Evolutionary conservation across 2,113 vertebrate species (phyloP).

Genomic region (Falcunculus frontatus): DNA sequence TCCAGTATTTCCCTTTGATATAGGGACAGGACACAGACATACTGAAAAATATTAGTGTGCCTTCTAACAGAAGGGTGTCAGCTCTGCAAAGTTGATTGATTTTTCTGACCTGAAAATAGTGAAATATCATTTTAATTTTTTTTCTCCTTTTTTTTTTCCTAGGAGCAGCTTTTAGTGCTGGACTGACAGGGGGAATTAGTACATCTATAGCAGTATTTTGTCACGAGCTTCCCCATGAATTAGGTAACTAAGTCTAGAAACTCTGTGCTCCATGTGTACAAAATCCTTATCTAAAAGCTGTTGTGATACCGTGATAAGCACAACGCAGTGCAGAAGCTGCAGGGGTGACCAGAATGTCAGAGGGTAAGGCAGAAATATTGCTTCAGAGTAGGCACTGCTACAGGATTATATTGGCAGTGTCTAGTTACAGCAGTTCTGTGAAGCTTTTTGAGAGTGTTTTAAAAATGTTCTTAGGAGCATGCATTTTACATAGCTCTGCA

Average conservation of each 20-base stretch:
- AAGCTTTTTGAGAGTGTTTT: not conserved
- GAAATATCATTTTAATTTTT: not conserved
- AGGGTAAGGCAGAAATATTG: not conserved
- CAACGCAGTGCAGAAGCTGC: not conserved
- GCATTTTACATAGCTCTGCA: not conserved
- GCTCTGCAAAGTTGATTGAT: not conserved
- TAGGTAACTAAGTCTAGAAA: constrained; percentile 77
- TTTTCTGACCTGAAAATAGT: not conserved
- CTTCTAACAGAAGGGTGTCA: not conserved
- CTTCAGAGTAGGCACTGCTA: not conserved
- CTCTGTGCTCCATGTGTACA: not conserved
- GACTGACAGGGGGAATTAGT: constrained; percentile 93
- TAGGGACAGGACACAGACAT: not conserved
- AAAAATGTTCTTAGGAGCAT: not conserved
- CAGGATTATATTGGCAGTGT: not conserved
- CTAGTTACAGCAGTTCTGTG: not conserved
- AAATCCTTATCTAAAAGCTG: not conserved
- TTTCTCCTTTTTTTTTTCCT: not conserved
- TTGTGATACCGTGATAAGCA: not conserved
- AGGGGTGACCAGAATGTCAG: not conserved
- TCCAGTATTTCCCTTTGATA: not conserved
- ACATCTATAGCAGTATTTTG: constrained; percentile 98
- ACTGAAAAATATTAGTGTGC: not conserved
- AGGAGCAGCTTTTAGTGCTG: constrained; percentile 96
- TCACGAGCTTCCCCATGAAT: constrained; percentile 96